Evolutionary conservation across 2,888 invertebrate genomes (phyloP).

Genomic region (Molanna angustata): DNA sequence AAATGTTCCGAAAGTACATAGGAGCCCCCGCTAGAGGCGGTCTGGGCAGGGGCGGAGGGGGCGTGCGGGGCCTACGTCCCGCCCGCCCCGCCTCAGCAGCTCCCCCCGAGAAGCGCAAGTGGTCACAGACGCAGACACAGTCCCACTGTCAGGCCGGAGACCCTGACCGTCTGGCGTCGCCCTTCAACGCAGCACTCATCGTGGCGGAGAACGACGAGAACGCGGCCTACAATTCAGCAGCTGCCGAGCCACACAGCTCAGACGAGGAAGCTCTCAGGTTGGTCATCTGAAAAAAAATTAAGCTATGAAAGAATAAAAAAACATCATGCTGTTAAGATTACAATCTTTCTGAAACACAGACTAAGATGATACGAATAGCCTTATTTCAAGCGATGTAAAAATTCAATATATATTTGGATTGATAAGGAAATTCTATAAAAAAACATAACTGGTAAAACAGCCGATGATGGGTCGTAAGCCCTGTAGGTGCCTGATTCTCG

Average conservation of each 20-base stretch:
- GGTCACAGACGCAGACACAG: conserved; percentile 65
- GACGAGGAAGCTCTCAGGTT: conserved; percentile 35
- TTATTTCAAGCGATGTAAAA: no score
- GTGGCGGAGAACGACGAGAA: conserved; percentile 46
- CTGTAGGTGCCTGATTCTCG: no score
- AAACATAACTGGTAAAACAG: no score
- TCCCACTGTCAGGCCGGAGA: conserved; percentile 37
- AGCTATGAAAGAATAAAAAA: no score
- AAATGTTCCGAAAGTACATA: conserved; percentile 30
- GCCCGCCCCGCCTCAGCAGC: conserved; percentile 51
- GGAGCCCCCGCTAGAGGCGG: conserved; percentile 20
- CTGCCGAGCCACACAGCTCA: conserved; percentile 36
- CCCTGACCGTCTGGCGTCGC: conserved; percentile 23
- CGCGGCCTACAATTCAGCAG: conserved; percentile 45
- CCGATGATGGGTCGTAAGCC: no score
- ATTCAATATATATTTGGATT: no score
- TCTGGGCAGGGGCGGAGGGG: conserved; percentile 23
- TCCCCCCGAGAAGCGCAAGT: conserved; percentile 73
- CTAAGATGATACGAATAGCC: no score
- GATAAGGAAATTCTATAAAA: no score
- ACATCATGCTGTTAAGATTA: no score
- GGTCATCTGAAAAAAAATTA: no score
- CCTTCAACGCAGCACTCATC: conserved; percentile 31
- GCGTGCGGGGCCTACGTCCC: conserved; percentile 40
- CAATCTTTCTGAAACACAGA: no score